Evolutionary conservation across 2,113 vertebrate species (phyloP), one percentile per base, ranked within the genome.

Genomic region (Plecturocebus donacophilus): DNA sequence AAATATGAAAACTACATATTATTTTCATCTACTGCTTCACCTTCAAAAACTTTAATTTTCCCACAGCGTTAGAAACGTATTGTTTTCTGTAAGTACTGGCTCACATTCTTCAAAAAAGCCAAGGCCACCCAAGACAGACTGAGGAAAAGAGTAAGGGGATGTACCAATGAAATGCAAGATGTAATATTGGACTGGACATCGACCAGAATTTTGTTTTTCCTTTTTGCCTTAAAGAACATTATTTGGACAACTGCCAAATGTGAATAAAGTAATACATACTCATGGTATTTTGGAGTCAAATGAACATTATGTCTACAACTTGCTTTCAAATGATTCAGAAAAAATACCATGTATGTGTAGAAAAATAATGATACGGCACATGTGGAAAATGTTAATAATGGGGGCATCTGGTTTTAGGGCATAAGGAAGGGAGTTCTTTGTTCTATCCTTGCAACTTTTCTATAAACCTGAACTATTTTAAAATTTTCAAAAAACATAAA

Each of bases 361-460:
- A 91, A 19, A 87, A 25, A 82, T 70, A 94, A 95, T 20, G 17
- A 80, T 25, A 93, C 56, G 68, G 40, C 6, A 87, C 87, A 97
- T 52, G 17, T 11, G 66, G 64, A 82, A 83, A 61, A 83, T 45
- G 52, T 90, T 70, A 84, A 87, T 40, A 95, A 94, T 54, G 40
- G 49, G 21, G 42, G 27, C 32, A 73, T n/a, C 4, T 52, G 38
- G 38, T 80, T 76, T 77, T 71, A 56, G 10, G 17, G 6, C 20
- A 54, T 27, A 20, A 47, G 38, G 12, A 25, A 47, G 38, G 12
- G 47, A 17, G 40, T 73, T 75, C 35, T 96, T 47, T 86, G 35
- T 45, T 49, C 30, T 76, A 58, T 35, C 82, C 40, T 61, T 49
- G 6, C 49, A 91, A 91, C n/a, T 58, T 73, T 85, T 66, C 61